These are phyloP conservation scores for Drosophila robusta DNA, from an alignment of 2,888 invertebrate species.

Conservation along the genomic window DNA sequence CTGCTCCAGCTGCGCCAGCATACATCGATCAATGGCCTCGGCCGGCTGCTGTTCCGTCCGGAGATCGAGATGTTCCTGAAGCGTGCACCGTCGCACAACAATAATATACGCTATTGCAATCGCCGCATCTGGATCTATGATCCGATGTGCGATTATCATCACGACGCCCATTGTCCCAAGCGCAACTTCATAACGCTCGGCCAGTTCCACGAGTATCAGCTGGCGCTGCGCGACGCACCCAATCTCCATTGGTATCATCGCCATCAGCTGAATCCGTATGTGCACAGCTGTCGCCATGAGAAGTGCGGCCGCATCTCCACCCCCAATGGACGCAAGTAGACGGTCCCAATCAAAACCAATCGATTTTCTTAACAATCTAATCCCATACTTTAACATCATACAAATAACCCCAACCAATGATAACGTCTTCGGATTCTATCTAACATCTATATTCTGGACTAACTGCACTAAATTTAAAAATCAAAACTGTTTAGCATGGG, in stretches of 20 bases:
- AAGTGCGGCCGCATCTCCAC: conserved; percentile 6
- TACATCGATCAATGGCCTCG: neutral
- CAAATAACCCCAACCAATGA: no score
- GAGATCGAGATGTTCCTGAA: conserved; percentile 18
- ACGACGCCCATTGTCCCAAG: conserved; percentile 30
- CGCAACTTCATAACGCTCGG: conserved; percentile 27
- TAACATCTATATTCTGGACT: no score
- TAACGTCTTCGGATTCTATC: no score
- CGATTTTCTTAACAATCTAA: neutral
- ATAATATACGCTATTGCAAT: conserved; percentile 10
- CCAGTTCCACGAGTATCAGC: conserved; percentile 24
- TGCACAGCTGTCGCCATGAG: conserved; percentile 27
- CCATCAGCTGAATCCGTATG: conserved; percentile 31
- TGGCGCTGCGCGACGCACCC: neutral
- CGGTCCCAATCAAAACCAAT: neutral
- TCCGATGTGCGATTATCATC: conserved; percentile 32
- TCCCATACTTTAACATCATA: neutral
- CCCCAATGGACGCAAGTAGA: neutral
- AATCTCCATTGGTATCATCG: conserved; percentile 43
- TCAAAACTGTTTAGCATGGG: no score
- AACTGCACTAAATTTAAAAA: no score
- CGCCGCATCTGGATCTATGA: conserved; percentile 48
- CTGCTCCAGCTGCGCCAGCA: conserved; percentile 9
- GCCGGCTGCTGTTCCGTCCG: conserved; percentile 13
- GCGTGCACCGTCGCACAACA: neutral